Conservation (phyloP, 2,113 vertebrate species). For the Ramphastos sulfuratus region DNA sequence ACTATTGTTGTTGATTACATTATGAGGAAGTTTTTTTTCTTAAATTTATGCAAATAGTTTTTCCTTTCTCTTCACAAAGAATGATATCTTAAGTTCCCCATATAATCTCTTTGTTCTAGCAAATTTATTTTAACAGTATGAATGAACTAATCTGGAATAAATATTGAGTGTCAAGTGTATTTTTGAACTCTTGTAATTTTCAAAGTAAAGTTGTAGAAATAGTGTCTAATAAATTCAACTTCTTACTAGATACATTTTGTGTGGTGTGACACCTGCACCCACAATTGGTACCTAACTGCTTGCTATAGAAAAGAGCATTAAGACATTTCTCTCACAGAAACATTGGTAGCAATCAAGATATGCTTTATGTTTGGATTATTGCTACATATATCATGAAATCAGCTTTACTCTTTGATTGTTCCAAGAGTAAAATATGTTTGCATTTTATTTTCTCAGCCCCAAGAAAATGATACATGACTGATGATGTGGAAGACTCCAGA, state of each 20-base stretch:
- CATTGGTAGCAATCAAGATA: neutral
- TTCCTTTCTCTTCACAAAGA: neutral
- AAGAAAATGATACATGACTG: neutral
- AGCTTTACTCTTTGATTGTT: neutral
- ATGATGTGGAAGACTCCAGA: neutral
- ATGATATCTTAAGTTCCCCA: neutral
- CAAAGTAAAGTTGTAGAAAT: neutral
- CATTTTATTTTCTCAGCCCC: neutral
- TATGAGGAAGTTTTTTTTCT: neutral
- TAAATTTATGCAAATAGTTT: neutral
- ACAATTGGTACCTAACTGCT: neutral
- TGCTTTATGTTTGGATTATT: neutral
- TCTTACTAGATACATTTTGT: neutral
- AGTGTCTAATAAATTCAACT: neutral
- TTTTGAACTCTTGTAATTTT: neutral
- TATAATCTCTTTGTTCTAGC: neutral
- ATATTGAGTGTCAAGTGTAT: neutral
- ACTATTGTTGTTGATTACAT: neutral
- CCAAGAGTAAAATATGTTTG: neutral
- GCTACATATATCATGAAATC: neutral
- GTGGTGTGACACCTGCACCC: neutral
- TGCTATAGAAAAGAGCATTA: neutral
- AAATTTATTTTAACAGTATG: neutral
- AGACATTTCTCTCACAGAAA: neutral
- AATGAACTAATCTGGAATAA: neutral